Evolutionary conservation across 2,888 invertebrate species (phyloP).

Genomic region (Drosophila paranaensis): DNA sequence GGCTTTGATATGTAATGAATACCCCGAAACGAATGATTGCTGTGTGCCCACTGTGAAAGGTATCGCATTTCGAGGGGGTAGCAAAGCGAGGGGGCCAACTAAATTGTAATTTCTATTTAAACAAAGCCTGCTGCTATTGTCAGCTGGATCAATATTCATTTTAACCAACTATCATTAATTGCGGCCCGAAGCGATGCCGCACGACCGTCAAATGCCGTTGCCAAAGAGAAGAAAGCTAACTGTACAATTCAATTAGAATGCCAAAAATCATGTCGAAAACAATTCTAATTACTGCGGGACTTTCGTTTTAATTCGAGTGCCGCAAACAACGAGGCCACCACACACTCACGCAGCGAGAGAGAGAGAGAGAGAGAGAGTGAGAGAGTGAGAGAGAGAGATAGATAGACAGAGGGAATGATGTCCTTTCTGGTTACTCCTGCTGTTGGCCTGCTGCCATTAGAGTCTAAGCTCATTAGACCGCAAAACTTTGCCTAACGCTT

Average conservation of each 20-base stretch:
- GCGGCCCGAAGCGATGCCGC: neutral
- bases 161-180: conserved; percentile 26
- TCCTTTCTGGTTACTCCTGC: neutral
- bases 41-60: neutral
- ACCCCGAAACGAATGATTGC: neutral
- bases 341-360: neutral
- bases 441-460: conserved; percentile 34
- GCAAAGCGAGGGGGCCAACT: neutral
- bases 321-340: neutral
- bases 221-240: neutral
- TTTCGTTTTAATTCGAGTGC: conserved; percentile 26
- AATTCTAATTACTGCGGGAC: conserved; percentile 74
- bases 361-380: neutral
- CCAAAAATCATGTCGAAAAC: conserved; percentile 72
- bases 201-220: conserved; percentile 6
- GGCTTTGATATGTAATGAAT: neutral
- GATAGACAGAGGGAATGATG: neutral
- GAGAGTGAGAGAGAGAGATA: neutral
- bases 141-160: conserved; percentile 7
- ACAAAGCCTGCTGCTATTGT: neutral
- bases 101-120: neutral
- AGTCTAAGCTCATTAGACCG: conserved; percentile 71
- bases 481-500: conserved; percentile 56
- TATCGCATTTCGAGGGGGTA: neutral
- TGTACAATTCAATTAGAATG: conserved; percentile 71